Conservation (phyloP, 2,888 invertebrate genomes). For the Plagiodera versicolora region DNA sequence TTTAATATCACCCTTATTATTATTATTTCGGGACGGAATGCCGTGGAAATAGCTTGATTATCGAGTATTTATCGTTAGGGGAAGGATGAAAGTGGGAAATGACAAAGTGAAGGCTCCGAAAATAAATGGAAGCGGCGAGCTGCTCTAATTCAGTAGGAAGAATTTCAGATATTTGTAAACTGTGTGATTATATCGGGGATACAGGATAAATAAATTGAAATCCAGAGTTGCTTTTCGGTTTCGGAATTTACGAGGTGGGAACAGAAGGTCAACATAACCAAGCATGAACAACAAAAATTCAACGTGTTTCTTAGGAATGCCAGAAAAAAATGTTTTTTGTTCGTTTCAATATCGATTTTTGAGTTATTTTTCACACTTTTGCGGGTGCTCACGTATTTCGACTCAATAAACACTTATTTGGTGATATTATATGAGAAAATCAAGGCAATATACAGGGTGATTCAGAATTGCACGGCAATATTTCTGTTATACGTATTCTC, state of each 20-base stretch:
- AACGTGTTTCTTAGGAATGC: no score
- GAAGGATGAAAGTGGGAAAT: constrained; percentile 11
- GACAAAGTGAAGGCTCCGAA: constrained; percentile 8
- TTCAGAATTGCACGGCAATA: no score
- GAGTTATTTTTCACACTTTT: no score
- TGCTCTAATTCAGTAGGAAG: constrained; percentile 18
- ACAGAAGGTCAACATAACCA: background rate
- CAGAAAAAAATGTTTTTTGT: no score
- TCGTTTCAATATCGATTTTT: no score
- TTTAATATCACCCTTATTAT: background rate
- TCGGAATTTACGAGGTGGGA: background rate
- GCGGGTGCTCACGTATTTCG: no score
- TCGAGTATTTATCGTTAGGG: constrained; percentile 4
- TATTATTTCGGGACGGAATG: background rate
- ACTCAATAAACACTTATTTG: no score
- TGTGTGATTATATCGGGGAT: constrained; percentile 12
- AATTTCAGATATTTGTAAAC: constrained; percentile 22
- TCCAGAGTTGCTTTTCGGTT: background rate
- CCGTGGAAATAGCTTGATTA: background rate
- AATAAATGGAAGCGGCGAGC: constrained; percentile 15
- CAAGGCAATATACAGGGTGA: no score
- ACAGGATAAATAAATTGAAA: constrained; percentile 16
- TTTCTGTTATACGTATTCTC: no score
- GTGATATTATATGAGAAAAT: no score
- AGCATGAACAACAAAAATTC: no score